A percentile compares a stretch with the other conserved stretches of the same genome.
These are phyloP conservation scores for Drosophila meridiana DNA, from an alignment of 2,888 invertebrate genomes.

Conservation along the genomic window DNA sequence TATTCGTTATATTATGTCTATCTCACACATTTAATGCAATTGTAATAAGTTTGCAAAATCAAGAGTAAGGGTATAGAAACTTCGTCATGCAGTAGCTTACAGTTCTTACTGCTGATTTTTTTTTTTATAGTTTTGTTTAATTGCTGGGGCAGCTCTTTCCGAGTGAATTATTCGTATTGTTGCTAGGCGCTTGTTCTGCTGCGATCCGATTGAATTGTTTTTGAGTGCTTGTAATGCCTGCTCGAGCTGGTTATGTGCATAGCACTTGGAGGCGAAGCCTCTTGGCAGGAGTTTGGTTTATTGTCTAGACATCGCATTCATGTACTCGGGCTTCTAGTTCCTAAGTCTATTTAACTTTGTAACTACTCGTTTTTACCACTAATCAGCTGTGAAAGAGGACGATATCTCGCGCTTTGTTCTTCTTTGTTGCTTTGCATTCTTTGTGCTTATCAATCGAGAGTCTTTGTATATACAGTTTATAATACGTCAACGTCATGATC, in stretches of 20 bases:
- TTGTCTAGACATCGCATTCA: constrained; percentile 13
- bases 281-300: constrained; percentile 40
- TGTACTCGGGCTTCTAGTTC: neutral
- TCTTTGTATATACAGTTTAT: constrained; percentile 12
- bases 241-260: neutral
- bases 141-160: constrained; percentile 40
- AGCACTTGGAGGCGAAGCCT: constrained; percentile 7
- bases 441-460: constrained; percentile 59
- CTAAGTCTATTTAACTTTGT: constrained; percentile 9
- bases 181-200: constrained; percentile 41
- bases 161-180: constrained; percentile 18
- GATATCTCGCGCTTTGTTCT: constrained; percentile 20
- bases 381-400: constrained; percentile 57
- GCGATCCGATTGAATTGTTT: constrained; percentile 16
- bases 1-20: no score
- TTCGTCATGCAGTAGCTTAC: neutral
- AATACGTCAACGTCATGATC: constrained; percentile 45
- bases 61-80: neutral
- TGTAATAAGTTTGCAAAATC: no score
- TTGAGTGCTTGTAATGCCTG: constrained; percentile 19
- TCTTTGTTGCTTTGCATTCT: constrained; percentile 32
- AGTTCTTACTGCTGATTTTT: neutral
- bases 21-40: no score
- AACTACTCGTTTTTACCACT: constrained; percentile 18
- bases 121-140: constrained; percentile 19